Base-by-base conservation (phyloP, 2,888 invertebrate species). In the Cheilosia variabilis region DNA sequence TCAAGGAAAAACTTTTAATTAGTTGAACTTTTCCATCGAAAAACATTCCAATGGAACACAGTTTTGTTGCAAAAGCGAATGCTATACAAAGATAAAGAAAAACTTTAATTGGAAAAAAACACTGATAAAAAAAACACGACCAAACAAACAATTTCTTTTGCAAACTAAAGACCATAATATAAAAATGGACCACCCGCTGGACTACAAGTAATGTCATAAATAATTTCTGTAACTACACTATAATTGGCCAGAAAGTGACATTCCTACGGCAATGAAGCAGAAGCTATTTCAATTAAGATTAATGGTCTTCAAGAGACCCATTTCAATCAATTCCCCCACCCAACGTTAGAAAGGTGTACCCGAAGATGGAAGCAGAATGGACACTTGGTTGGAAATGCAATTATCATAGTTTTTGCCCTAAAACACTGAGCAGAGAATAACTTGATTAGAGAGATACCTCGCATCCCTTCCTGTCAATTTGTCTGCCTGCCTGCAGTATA, bases 251-350 rank as follows among this genome's bases (percentile, higher is more conserved):
- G 63, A 58, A 72, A 86, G 68, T 81, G 53, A 50, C 81, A 62
- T 81, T 77, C 66, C 76, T 50, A 68, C 58, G 66, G 62, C 86
- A 81, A 72, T 81, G 72, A 86, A 81, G 77, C 81, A 69, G 72
- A 81, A 81, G 86, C 86, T 63, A 86, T 86, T 88, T 87, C 88
- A 88, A 88, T 87, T 88, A 87, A 88, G 88, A 87, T 88, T 86
- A 87, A 88, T 88, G 78, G 83, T 84, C 87, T 87, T 87, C 82
- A 66, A 77, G 81, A 81, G 87, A 87, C 80, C 76, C 87, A 87
- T 87, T 88, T 88, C 88, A 87, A 88, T 88, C 87, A 88, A 87
- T 83, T 86, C 80, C 73, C 27, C 55, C 22, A 69, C 19, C 52
- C 4, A 24, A 6, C 13, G 15, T 15, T 13, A n/a, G 6, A 6